Base-by-base conservation (phyloP, 2,797 vertebrate genomes). In the Gouania willdenowi region DNA sequence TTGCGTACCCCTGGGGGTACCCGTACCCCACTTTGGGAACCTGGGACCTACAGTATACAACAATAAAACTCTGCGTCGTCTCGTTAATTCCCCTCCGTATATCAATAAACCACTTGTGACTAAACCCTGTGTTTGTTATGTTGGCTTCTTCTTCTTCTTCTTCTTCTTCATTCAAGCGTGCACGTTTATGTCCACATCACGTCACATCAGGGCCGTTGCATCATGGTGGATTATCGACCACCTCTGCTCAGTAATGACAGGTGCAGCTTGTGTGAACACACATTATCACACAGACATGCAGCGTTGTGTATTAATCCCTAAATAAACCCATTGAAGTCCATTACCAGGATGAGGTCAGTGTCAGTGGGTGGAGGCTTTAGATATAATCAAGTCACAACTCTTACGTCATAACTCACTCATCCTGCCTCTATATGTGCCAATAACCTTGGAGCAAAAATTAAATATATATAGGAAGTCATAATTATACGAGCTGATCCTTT, bases 341-440 rank as follows among this genome's bases (percentile, higher is more conserved):
- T 71, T 36, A 73, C 31, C 24, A 51, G 55, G n/a, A 77, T 64
- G 30, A 73, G 69, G 56, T 69, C 53, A 3, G 44, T 6, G 56
- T 69, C 53, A 3, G 44, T 6, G 23, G 49, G 3, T 36, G 24
- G 33, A 41, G 47, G 49, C 44, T 71, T 71, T 47, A 51, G 50
- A 53, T 41, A 49, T 58, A 58, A 67, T 58, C 40, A 57, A 53
- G 57, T 60, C 62, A n/a, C 41, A 35, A 35, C 10, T 56, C 55
- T 80, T 80, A 55, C 80, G 80, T 64, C 41, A 42, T 77, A 79
- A 81, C 41, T 39, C 21, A 6, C 35, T 77, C 80, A 85, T 75
- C 70, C 45, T 23, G 37, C 49, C 36, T 43, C 28, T 49, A 28
- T 40, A 32, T 33, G 20, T 45, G 39, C 31, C 18, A 34, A 68